Evolutionary conservation across 2,797 vertebrate species (phyloP).

Genomic region (Bryconaethiops microstoma): DNA sequence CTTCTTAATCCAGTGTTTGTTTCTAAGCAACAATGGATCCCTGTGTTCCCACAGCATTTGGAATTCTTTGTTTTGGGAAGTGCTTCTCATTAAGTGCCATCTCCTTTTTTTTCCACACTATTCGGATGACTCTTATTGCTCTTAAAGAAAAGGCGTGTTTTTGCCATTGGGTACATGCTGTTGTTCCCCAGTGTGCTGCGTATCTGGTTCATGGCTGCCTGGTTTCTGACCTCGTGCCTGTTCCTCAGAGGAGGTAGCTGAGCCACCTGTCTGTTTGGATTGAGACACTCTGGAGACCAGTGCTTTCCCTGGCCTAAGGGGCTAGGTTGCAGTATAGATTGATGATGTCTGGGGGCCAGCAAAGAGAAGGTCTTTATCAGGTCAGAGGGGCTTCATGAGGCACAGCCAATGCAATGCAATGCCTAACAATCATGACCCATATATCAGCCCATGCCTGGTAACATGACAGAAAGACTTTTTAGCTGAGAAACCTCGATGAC

Average conservation of each 20-base stretch:
- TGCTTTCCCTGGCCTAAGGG: conserved; percentile 56
- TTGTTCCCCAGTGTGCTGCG: conserved; percentile 7
- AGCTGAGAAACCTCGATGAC: background rate
- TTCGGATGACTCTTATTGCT: conserved; percentile 14
- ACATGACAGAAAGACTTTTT: conserved; percentile 12
- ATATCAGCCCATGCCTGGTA: background rate
- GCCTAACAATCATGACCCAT: conserved; percentile 22
- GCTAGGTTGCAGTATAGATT: conserved; percentile 59
- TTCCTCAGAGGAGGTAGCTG: conserved; percentile 56
- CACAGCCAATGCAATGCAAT: background rate
- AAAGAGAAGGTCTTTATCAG: background rate
- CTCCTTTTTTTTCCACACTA: conserved; percentile 31
- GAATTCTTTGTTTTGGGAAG: conserved; percentile 48
- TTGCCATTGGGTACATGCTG: background rate
- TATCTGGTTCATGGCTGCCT: conserved; percentile 34
- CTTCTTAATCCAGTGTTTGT: conserved; percentile 59
- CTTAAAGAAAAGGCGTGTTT: background rate
- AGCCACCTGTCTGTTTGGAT: conserved; percentile 66
- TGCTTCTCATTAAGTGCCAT: conserved; percentile 36
- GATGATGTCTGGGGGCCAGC: conserved; percentile 56
- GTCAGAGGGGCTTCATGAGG: background rate
- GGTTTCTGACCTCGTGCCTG: conserved; percentile 60
- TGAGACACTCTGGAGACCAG: conserved; percentile 59
- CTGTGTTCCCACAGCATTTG: conserved; percentile 10
- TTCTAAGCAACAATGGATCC: conserved; percentile 54